A percentile compares a stretch with the other conserved stretches of the same genome.
Conservation (phyloP, 2,888 invertebrate genomes). For the Acanthosepion esculentum region DNA sequence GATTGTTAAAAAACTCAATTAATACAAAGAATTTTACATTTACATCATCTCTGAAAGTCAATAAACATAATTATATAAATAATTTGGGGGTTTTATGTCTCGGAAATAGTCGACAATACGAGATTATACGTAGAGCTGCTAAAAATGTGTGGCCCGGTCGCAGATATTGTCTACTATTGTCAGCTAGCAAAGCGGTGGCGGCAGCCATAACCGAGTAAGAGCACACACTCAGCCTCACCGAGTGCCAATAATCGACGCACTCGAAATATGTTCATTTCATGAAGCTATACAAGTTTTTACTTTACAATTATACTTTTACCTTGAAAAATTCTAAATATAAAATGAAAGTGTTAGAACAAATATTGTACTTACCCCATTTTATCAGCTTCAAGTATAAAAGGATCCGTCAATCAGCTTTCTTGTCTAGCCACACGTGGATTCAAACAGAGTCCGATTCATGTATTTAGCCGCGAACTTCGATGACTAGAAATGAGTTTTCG, state of each 20-base stretch:
- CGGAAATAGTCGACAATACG: not conserved
- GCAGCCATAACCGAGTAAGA: slow-evolving; percentile 24
- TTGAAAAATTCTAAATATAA: not conserved
- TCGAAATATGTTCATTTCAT: not conserved
- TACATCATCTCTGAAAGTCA: not conserved
- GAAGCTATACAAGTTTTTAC: too few species aligned
- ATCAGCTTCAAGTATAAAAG: slow-evolving; percentile 42
- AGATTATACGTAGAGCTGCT: not conserved
- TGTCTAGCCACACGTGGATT: slow-evolving; percentile 47
- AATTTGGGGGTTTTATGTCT: not conserved
- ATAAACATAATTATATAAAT: not conserved
- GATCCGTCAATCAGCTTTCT: slow-evolving; percentile 41
- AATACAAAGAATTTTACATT: not conserved
- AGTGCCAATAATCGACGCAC: not conserved
- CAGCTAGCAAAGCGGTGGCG: not conserved
- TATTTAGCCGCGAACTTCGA: slow-evolving; percentile 24
- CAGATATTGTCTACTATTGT: not conserved
- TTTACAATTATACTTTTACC: not conserved
- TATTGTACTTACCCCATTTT: slow-evolving; percentile 44
- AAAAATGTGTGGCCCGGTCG: not conserved
- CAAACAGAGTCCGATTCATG: slow-evolving; percentile 38
- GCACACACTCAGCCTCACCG: not conserved
- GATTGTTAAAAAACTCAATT: not conserved
- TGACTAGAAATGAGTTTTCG: slow-evolving; percentile 6
- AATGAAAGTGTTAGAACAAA: not conserved